Base-by-base conservation (phyloP, 2,888 invertebrate genomes). In the Drosophila bunnanda region DNA sequence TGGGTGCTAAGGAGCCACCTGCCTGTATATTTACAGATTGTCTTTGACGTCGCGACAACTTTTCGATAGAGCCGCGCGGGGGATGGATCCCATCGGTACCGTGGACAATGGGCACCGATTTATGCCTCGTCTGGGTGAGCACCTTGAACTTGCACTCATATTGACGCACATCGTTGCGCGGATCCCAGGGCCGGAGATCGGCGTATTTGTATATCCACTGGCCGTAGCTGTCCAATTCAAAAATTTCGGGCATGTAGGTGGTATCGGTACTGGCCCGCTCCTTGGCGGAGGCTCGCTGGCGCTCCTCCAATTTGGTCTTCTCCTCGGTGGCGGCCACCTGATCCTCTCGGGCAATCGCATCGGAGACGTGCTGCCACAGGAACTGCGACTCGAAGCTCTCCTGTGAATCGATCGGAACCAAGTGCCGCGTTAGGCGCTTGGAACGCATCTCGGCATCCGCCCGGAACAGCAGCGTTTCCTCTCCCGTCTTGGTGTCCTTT, bases 261-360 rank as follows among this genome's bases (percentile, higher is more conserved):
- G 94, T 93, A 57, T 95, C 94, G 76, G 94, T 94, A 1, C 93
- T 93, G 80, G 95, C 94, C 5, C 97, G 93, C 70, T 95, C 95
- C 84, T 95, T 95, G 0, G 96, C 96, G 0, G 95, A 93, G 17
- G 94, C 93, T 8, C 98, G 93, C 91, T 98, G 98, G 1, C 95
- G 95, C 90, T 98, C 98, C 89, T 98, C 98, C 53, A 98, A 93
- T 44, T 95, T 93, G 0, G 97, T 98, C 93, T 98, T 98, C 90
- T 98, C 96, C 67, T 97, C 96, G 0, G 98, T 98, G 0, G 98
- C 98, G 2, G 95, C 95, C 32, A 95, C 94, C 93, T 97, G 97
- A 93, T 98, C 98, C 67, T 97, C 96, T 13, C 94, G 94, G 25
- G 93, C 91, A 77, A 98, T 97, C 1, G 98, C 98, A 58, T 95